These are phyloP conservation scores for Thereuonema tuberculata DNA, from an alignment of 1,140 invertebrate genomes.

Conservation along the genomic window DNA sequence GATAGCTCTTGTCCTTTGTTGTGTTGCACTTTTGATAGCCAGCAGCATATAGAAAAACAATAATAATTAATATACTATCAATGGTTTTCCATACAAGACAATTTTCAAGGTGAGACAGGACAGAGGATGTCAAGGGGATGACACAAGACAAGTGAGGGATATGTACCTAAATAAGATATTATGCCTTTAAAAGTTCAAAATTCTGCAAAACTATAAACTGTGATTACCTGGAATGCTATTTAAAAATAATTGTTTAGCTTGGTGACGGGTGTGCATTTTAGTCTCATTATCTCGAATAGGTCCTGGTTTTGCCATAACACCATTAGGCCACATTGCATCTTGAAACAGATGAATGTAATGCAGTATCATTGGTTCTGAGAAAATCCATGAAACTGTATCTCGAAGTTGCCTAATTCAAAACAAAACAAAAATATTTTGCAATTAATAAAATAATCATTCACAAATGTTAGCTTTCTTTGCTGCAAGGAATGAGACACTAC, in stretches of 20 bases:
- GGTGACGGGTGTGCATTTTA: conserved; percentile 41
- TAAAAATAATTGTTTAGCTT: conserved; percentile 31
- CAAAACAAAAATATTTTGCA: conserved; percentile 13
- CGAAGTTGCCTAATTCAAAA: conserved; percentile 53
- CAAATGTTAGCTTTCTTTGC: neutral
- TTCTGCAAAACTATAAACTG: too few relatives aligned
- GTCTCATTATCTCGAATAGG: conserved; percentile 49
- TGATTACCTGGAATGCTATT: conserved; percentile 26
- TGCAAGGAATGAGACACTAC: too few relatives aligned
- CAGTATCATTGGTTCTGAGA: conserved; percentile 78
- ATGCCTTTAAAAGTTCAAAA: too few relatives aligned
- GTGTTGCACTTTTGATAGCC: too few relatives aligned
- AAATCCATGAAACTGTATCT: conserved; percentile 69
- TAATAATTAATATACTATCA: too few relatives aligned
- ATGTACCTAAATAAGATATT: too few relatives aligned
- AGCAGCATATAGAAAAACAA: too few relatives aligned
- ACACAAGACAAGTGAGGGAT: too few relatives aligned
- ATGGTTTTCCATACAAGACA: too few relatives aligned
- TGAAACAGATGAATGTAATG: conserved; percentile 69
- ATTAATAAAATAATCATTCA: neutral
- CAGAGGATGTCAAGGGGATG: too few relatives aligned
- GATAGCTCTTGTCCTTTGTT: too few relatives aligned
- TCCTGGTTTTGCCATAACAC: conserved; percentile 41
- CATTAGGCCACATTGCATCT: conserved; percentile 78
- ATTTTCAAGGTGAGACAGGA: too few relatives aligned